Evolutionary conservation across 2,888 invertebrate species (phyloP).

Genomic region (Pheosia tremula): DNA sequence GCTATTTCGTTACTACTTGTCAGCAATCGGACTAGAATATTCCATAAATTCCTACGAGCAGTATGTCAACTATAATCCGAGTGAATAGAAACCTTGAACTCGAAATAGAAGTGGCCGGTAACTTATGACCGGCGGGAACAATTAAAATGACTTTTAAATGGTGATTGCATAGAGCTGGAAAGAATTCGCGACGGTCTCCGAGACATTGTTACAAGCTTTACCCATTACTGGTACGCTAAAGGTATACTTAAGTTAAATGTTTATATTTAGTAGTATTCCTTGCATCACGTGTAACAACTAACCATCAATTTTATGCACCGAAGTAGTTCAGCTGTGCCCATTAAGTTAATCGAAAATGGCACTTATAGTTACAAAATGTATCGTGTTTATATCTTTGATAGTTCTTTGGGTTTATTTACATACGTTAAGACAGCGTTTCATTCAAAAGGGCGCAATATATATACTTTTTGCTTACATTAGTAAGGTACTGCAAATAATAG

Average conservation of each 20-base stretch:
- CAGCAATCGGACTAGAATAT: neutral
- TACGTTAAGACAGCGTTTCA: neutral
- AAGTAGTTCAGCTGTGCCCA: conserved; percentile 33
- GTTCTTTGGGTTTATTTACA: conserved; percentile 1
- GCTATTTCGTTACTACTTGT: neutral
- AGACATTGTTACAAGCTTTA: conserved; percentile 76
- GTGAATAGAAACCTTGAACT: conserved; percentile 36
- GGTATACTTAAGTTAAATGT: conserved; percentile 73
- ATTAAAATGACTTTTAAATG: conserved; percentile 62
- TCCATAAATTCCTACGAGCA: conserved; percentile 2
- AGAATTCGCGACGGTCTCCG: conserved; percentile 52
- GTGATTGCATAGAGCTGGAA: conserved; percentile 55
- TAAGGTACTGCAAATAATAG: no score
- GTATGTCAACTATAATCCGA: conserved; percentile 12
- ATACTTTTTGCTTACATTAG: neutral
- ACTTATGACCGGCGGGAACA: conserved; percentile 47
- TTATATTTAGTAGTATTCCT: conserved; percentile 56
- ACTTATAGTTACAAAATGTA: conserved; percentile 21
- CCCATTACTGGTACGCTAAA: conserved; percentile 74
- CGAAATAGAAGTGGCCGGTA: conserved; percentile 32
- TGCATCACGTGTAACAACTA: conserved; percentile 27
- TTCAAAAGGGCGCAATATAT: neutral
- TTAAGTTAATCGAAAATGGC: conserved; percentile 34
- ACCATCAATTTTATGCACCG: conserved; percentile 32
- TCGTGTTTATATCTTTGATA: conserved; percentile 6